phyloP scores from a whole-genome alignment of 35 echinoderm and acorn worm species.

The Apostichopus japonicus region DNA sequence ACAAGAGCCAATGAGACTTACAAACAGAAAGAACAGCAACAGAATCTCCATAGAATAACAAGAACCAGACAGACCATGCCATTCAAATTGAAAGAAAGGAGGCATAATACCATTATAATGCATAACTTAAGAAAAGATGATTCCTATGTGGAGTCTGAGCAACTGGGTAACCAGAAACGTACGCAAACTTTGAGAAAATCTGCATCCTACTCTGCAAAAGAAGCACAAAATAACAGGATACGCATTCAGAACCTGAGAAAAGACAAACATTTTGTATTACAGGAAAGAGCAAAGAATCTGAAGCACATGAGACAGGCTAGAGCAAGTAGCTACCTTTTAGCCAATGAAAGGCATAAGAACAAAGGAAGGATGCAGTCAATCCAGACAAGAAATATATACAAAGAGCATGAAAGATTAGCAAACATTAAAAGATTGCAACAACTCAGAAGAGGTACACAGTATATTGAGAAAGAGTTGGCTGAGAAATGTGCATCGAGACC shows the following conservation, averaged over 20 bases:
- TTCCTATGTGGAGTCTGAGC: background rate
- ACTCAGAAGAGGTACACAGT: background rate
- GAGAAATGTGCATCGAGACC: background rate
- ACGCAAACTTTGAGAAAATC: background rate
- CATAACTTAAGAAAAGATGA: background rate
- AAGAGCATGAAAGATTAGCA: background rate
- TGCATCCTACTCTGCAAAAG: background rate
- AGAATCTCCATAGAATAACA: background rate
- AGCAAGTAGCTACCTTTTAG: too few species aligned
- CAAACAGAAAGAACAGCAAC: background rate
- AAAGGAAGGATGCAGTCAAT: background rate
- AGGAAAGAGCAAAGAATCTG: background rate
- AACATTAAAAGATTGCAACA: background rate
- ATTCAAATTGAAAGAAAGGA: background rate
- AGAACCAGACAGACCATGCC: background rate
- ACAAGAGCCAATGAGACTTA: slow-evolving; percentile 12
- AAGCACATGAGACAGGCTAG: background rate
- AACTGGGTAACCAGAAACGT: background rate
- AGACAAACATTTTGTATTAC: background rate
- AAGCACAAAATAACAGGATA: background rate
- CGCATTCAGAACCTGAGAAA: slow-evolving; percentile 1
- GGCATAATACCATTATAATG: background rate
- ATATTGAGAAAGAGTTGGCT: background rate
- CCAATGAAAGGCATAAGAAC: too few species aligned
- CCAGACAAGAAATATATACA: background rate